Evolutionary conservation across 2,797 vertebrate genomes (phyloP).

Genomic region (Amphiprion clarkii): DNA sequence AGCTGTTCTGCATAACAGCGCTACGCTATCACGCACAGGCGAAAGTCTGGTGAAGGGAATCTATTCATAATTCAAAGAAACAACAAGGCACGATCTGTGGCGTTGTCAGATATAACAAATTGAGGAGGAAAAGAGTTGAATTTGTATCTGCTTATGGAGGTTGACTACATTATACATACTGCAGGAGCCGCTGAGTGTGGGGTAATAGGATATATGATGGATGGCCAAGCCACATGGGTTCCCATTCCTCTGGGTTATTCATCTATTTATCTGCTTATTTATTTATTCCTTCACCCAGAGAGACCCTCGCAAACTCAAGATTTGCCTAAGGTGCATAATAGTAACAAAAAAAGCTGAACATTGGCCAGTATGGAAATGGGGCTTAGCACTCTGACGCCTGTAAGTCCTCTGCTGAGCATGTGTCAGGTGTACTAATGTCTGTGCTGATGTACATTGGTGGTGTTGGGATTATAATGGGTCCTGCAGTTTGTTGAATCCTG

Average conservation of each 20-base stretch:
- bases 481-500: slow-evolving; percentile 34
- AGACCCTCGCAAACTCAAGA: slow-evolving; percentile 73
- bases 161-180: slow-evolving; percentile 85
- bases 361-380: slow-evolving; percentile 54
- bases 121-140: slow-evolving; percentile 81
- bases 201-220: slow-evolving; percentile 88
- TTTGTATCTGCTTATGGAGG: slow-evolving; percentile 85
- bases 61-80: slow-evolving; percentile 85
- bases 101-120: slow-evolving; percentile 87
- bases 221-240: slow-evolving; percentile 75
- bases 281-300: slow-evolving; percentile 80
- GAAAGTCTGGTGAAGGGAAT: slow-evolving; percentile 72
- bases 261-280: slow-evolving; percentile 87
- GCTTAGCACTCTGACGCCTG: slow-evolving; percentile 22
- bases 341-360: slow-evolving; percentile 14
- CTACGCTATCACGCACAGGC: slow-evolving; percentile 63
- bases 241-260: slow-evolving; percentile 82
- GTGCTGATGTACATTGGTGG: slow-evolving; percentile 27
- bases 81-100: slow-evolving; percentile 67
- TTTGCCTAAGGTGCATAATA: slow-evolving; percentile 65
- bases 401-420: slow-evolving; percentile 48
- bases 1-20: slow-evolving; percentile 76
- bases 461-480: slow-evolving; percentile 22
- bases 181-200: slow-evolving; percentile 76
- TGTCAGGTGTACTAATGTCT: slow-evolving; percentile 39